These are phyloP conservation scores for Drosophila diplacantha DNA, from an alignment of 2,888 invertebrate species.

Conservation along the genomic window DNA sequence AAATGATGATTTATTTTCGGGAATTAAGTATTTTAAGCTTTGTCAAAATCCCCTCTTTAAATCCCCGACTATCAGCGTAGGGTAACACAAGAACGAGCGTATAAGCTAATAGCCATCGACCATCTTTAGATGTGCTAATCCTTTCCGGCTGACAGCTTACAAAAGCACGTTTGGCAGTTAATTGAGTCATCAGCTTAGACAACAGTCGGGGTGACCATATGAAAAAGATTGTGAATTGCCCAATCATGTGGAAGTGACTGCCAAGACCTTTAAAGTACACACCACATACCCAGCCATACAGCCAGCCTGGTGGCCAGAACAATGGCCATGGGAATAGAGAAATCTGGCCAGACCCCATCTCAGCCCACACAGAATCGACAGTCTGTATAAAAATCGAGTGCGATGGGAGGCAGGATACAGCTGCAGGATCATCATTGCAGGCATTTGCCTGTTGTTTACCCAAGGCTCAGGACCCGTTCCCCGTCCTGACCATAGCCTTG, in stretches of 20 bases:
- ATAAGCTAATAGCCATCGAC: constrained; percentile 20
- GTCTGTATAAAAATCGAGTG: constrained; percentile 51
- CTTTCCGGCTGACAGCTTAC: constrained; percentile 25
- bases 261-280: constrained; percentile 38
- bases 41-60: neutral
- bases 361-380: constrained; percentile 53
- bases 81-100: neutral
- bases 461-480: constrained; percentile 25
- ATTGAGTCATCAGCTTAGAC: constrained; percentile 66
- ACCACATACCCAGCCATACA: constrained; percentile 5
- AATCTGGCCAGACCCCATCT: constrained; percentile 5
- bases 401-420: constrained; percentile 6
- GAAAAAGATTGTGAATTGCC: constrained; percentile 52
- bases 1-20: neutral
- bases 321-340: constrained; percentile 23
- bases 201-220: constrained; percentile 45
- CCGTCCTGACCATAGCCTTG: constrained; percentile 53
- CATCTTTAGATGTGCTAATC: constrained; percentile 11
- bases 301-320: constrained; percentile 23
- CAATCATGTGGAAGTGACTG: constrained; percentile 67
- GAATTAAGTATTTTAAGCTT: too few relatives aligned
- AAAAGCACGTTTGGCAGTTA: constrained; percentile 61
- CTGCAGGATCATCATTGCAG: constrained; percentile 55
- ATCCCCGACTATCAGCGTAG: neutral
- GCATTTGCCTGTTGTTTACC: constrained; percentile 50